phyloP scores from a whole-genome alignment of 1,140 invertebrate genomes.

The Sarcophaga peregrina region DNA sequence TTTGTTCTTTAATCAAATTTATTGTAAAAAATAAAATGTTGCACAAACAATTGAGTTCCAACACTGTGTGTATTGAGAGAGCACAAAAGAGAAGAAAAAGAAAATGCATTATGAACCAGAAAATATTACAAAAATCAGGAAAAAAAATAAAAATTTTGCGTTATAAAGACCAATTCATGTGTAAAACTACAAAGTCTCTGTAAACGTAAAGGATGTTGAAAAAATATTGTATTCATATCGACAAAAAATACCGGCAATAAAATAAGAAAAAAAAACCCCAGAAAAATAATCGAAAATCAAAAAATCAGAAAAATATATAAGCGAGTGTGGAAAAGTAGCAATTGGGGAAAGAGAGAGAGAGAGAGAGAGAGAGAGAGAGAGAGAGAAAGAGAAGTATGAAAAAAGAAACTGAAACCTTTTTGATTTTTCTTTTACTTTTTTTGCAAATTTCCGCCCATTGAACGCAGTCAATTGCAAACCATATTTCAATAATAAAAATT shows the following conservation, averaged over 20 bases:
- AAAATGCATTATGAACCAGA: constrained; percentile 10
- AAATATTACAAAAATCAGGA: neutral
- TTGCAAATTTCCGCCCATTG: constrained; percentile 34
- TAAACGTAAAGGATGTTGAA: constrained; percentile 32
- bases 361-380: too few species aligned
- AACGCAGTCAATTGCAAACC: constrained; percentile 41
- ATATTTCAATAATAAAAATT: constrained; percentile 42
- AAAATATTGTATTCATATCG: constrained; percentile 17
- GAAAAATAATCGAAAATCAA: neutral
- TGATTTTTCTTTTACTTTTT: constrained; percentile 9
- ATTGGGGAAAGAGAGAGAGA: neutral
- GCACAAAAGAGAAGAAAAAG: neutral
- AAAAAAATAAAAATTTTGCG: neutral
- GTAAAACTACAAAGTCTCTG: constrained; percentile 36
- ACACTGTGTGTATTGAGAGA: neutral
- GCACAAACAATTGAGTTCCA: constrained; percentile 24
- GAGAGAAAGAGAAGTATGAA: neutral
- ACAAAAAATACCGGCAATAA: constrained; percentile 5
- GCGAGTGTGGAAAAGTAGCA: neutral
- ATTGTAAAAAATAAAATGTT: constrained; percentile 30
- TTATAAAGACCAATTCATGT: constrained; percentile 37
- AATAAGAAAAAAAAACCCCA: neutral
- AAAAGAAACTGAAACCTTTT: neutral
- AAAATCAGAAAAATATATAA: neutral
- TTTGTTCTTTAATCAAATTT: constrained; percentile 39